Evolutionary conservation across 2,888 invertebrate genomes (phyloP), one percentile per base, ranked within the genome.

Genomic region (Drosophila paracracens): DNA sequence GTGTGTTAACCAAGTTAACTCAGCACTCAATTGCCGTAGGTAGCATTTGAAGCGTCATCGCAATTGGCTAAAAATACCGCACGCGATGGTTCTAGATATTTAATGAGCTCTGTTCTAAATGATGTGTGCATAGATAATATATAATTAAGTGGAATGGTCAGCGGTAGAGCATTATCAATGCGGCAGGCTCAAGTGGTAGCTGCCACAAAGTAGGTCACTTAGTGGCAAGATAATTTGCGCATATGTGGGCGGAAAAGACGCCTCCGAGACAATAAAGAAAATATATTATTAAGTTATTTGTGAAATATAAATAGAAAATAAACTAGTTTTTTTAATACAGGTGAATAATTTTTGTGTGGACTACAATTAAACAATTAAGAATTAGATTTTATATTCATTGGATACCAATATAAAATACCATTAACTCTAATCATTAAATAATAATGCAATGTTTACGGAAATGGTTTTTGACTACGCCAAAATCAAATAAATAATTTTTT

Each of bases 21-120:
- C 38, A 31, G 60, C 4, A 29, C 56, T 56, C 73, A 62, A 87
- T 70, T 81, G 71, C 62, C 66, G 52, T 67, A 54, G 54, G 59
- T 68, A 40, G 56, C 61, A 40, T 48, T 33, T 29, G 31, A 59
- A 62, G 53, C 57, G 73, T 50, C 63, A 48, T 27, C 35, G 68
- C 73, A 84, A 89, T 88, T 90, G 85, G 70, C 83, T 79, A 76
- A 67, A 82, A 85, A 85, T 82, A 85, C 62, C 40, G 35, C 43
- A 62, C 33, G 53, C 61, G 8, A 43, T 51, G 58, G 13, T 10
- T n/a, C 48, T 25, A 54, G 40, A 35, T n/a, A 52, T 50, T 46
- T 53, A 65, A 54, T 60, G 48, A 60, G 63, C 54, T 67, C 54
- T 65, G 59, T 59, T 56, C 46, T 56, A 50, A 66, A 63, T 65